Percentiles rank a stretch among this genome's conserved stretches.
Evolutionary conservation across 92 coral and sea anemone genomes (phyloP).

Genomic region (Phenganax marumi): DNA sequence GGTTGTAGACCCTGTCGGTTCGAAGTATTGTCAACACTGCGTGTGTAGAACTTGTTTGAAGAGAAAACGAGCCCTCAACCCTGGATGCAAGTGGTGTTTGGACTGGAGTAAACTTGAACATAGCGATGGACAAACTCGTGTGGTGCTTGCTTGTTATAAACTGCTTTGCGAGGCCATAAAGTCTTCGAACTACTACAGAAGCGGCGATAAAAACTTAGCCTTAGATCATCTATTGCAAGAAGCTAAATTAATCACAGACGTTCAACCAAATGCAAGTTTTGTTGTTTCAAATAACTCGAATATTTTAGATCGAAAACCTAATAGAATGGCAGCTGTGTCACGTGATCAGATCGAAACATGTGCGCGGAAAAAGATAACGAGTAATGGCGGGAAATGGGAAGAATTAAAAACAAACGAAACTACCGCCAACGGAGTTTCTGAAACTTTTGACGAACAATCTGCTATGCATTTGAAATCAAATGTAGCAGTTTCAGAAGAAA

Average conservation of each 20-base stretch:
- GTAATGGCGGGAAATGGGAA: neutral
- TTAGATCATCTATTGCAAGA: constrained; percentile 25
- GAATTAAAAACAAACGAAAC: neutral
- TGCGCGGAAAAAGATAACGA: constrained; percentile 36
- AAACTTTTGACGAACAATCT: neutral
- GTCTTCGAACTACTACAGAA: constrained; percentile 27
- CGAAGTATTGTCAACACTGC: constrained; percentile 81
- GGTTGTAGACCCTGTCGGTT: constrained; percentile 87
- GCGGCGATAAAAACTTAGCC: neutral
- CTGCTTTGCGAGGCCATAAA: constrained; percentile 76
- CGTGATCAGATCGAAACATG: constrained; percentile 16
- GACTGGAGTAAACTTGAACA: constrained; percentile 74
- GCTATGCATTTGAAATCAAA: neutral
- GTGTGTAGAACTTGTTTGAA: constrained; percentile 88
- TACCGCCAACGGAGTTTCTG: neutral
- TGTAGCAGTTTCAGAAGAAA: neutral
- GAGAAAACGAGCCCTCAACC: constrained; percentile 85
- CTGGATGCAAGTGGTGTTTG: constrained; percentile 98
- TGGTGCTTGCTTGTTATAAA: constrained; percentile 92
- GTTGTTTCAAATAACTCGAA: constrained; percentile 17
- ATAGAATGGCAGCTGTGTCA: constrained; percentile 25
- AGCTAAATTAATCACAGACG: constrained; percentile 17
- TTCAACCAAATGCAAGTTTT: constrained; percentile 17
- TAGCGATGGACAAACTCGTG: constrained; percentile 73
- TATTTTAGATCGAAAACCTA: neutral